Base-by-base conservation (phyloP, 2,888 invertebrate genomes). In the Luperina nickerlii region DNA sequence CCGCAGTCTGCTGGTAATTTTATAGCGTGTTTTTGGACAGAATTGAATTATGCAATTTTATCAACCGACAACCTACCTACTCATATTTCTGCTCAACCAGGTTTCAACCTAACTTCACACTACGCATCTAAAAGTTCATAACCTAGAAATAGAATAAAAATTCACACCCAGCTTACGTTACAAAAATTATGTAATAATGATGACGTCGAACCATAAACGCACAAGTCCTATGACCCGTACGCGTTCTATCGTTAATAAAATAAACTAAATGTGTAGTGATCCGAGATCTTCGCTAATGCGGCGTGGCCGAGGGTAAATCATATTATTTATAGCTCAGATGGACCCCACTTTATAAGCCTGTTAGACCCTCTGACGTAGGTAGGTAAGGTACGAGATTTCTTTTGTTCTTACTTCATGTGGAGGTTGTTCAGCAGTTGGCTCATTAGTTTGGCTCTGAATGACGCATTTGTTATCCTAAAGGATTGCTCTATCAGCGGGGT, bases 261-360 rank as follows among this genome's bases (percentile, higher is more conserved):
- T 90, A 92, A 90, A 91, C 91, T 88, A 90, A 86, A 90, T 91
- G 91, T 82, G 72, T 88, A 91, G 79, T 92, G 92, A 93, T 91
- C 93, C 92, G 91, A 91, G 91, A 85, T 88, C 89, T 87, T 84
- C 83, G 85, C 85, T 87, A 91, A 90, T 88, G 87, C 82, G 86
- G 88, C 90, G 89, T 92, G 88, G 79, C 72, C 72, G 78, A 84
- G 86, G 86, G 83, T 85, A 81, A 87, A 80, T 85, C 85, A 72
- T 84, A 86, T 83, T 92, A 92, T 92, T 91, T 90, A 91, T 92
- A 92, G 90, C 77, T 76, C 60, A 74, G 65, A 32, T 74, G 78
- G 70, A 68, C 71, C 83, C 77, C 42, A 65, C 73, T 70, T 86
- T 71, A 85, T 73, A 85, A 79, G 88, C 83, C 63, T 77, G 71